Conservation (phyloP, 2,797 vertebrate genomes). For the Acropternis orthonyx region DNA sequence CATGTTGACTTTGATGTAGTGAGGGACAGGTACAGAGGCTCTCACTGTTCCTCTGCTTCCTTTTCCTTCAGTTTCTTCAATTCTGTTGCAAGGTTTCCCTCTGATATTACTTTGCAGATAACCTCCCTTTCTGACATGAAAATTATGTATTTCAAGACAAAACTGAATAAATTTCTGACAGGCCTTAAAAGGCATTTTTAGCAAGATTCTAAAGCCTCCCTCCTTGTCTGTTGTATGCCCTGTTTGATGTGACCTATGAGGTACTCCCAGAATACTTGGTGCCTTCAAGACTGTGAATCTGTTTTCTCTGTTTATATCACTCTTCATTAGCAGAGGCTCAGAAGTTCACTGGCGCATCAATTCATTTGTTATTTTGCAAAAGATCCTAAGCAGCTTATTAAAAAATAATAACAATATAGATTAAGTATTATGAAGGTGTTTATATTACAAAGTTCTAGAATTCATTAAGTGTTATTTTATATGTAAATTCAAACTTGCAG, state of each 20-base stretch:
- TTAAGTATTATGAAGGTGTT: not conserved
- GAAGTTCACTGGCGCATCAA: not conserved
- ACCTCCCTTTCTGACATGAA: not conserved
- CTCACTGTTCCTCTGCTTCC: not conserved
- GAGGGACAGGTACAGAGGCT: not conserved
- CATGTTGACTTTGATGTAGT: not conserved
- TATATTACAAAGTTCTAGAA: not conserved
- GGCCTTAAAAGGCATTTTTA: not conserved
- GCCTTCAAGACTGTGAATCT: not conserved
- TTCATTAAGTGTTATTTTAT: not conserved
- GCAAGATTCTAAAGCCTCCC: not conserved
- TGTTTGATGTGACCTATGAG: not conserved
- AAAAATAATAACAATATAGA: not conserved
- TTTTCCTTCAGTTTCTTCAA: not conserved
- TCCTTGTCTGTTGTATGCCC: not conserved
- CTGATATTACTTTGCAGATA: not conserved
- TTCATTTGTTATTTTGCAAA: not conserved
- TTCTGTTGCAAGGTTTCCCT: not conserved
- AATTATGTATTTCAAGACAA: not conserved
- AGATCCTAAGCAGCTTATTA: not conserved
- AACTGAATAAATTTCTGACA: not conserved
- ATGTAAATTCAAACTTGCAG: not conserved
- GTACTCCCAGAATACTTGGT: not conserved
- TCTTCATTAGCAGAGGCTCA: not conserved
- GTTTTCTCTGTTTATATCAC: not conserved